phyloP scores from a whole-genome alignment of 2,797 vertebrate species.

The Parambassis ranga region DNA sequence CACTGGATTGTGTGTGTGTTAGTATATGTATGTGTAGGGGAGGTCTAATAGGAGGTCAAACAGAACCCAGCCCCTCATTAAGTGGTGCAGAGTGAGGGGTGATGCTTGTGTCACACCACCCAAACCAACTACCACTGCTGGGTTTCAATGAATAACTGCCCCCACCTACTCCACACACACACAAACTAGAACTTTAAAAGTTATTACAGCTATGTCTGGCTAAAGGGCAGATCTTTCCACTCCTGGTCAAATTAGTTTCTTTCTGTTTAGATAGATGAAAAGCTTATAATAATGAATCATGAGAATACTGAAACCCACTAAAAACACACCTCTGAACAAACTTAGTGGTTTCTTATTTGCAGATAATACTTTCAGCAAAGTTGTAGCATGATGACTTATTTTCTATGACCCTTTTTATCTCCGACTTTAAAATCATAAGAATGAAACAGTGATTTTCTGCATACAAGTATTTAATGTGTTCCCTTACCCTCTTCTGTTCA shows the following conservation, averaged over 20 bases:
- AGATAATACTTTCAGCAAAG: not conserved
- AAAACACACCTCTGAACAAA: not conserved
- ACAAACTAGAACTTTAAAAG: slow-evolving; percentile 21
- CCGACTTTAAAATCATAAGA: too few relatives aligned
- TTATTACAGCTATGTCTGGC: slow-evolving; percentile 52
- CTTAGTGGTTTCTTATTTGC: not conserved
- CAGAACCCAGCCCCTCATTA: slow-evolving; percentile 78
- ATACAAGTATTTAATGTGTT: not conserved
- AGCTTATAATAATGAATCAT: slow-evolving; percentile 18
- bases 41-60: slow-evolving; percentile 62
- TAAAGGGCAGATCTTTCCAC: slow-evolving; percentile 78
- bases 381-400: too few relatives aligned
- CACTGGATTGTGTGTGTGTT: slow-evolving; percentile 44
- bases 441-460: not conserved
- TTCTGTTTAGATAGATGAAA: slow-evolving; percentile 24
- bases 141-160: slow-evolving; percentile 16
- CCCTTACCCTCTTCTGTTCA: slow-evolving; percentile 91
- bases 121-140: slow-evolving; percentile 39
- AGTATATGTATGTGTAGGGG: slow-evolving; percentile 21
- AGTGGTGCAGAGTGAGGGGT: slow-evolving; percentile 80
- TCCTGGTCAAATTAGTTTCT: slow-evolving; percentile 65
- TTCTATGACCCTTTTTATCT: too few relatives aligned
- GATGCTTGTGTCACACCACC: slow-evolving; percentile 46
- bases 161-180: not conserved
- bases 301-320: not conserved